These are phyloP conservation scores for Syndactyla subalaris DNA, from an alignment of 2,797 vertebrate species.

Conservation along the genomic window DNA sequence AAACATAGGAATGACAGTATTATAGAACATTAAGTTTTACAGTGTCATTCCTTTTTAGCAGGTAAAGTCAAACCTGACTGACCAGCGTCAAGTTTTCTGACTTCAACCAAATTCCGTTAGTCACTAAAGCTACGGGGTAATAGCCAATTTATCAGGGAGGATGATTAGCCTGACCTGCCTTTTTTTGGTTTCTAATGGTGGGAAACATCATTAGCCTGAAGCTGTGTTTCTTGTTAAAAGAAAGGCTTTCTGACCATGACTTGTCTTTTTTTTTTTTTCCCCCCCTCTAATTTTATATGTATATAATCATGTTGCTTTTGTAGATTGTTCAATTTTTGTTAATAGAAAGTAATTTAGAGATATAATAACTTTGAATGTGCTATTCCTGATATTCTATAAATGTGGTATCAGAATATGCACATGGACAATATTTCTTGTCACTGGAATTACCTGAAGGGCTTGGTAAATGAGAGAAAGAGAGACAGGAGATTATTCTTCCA, in stretches of 20 bases:
- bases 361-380: not conserved
- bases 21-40: not conserved
- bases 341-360: not conserved
- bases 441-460: not conserved
- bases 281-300: not conserved
- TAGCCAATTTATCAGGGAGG: not conserved
- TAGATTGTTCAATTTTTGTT: not conserved
- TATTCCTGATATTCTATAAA: not conserved
- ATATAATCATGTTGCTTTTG: not conserved
- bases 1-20: not conserved
- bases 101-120: not conserved
- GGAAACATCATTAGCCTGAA: not conserved
- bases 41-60: not conserved
- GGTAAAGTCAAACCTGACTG: not conserved
- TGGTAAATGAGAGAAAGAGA: not conserved
- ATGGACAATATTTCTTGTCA: not conserved
- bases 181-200: not conserved
- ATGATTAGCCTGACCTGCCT: not conserved
- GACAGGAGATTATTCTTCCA: not conserved
- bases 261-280: not conserved
- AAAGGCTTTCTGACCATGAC: not conserved
- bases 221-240: not conserved
- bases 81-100: not conserved
- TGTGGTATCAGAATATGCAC: not conserved
- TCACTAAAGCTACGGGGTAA: not conserved